Evolutionary conservation across 2,113 vertebrate species (phyloP), one percentile per base, ranked within the genome.

Genomic region (Pseudorasbora parva): DNA sequence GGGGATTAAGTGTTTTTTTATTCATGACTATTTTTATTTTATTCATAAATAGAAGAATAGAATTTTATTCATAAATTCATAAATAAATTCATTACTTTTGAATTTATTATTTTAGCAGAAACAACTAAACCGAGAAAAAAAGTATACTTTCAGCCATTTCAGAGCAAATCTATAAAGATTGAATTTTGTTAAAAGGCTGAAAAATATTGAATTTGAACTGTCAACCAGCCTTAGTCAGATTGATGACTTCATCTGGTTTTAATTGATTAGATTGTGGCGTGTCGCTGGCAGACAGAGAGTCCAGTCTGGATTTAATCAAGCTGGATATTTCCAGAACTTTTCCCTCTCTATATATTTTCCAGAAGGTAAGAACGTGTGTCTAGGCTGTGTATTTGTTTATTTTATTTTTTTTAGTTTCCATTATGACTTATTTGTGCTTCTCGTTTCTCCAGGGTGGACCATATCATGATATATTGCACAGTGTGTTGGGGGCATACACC

Each of bases 261-360:
- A 33, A 12, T 60, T 21, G 43, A 81, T 15, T 68, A 97, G 97
- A 97, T 83, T 92, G 93, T 41, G 95, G 94, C 5, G 95, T 96
- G 83, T 95, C 96, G 25, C 90, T 94, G 78, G 95, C 95, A 37
- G 96, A 99, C 92, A 93, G 96, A 86, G 97, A 99, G 92, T 96
- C 97, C 51, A 98, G 97, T 72, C 94, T 99, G 88, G 97, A 98
- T 87, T 94, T 98, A 82, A 99, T 99, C 91, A 98, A 98, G 87
- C 93, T 99, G 93, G 97, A 99, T 92, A 99, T 99, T 88, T 99
- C 97, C 3, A 95, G 97, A 88, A 99, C 97, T 0, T 99, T 99
- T 89, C 97, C 97, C 59, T 96, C 93, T 25, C 95, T 99, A 76
- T 99, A 97, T 89, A 99, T 99, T 90, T 99, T 99, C 90, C 97